Evolutionary conservation across 2,113 vertebrate genomes (phyloP).

Genomic region (Clarias batrachus): DNA sequence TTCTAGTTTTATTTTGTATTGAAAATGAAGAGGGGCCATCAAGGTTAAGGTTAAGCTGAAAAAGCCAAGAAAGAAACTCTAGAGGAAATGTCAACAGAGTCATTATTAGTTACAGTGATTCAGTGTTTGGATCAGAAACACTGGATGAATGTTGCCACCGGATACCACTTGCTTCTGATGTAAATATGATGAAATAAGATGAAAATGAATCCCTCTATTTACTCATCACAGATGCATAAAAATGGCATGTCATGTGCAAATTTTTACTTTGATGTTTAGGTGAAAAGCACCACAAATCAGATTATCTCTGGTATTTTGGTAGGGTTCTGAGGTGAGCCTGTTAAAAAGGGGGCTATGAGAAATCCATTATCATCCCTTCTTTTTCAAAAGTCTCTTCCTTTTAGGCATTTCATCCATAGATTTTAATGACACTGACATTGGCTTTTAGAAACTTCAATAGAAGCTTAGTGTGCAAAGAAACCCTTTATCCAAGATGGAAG

Average conservation of each 20-base stretch:
- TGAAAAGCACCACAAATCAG: conserved; percentile 41
- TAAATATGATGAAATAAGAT: conserved; percentile 45
- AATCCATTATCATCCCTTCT: conserved; percentile 20
- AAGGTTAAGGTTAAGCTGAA: not conserved
- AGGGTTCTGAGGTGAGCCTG: conserved; percentile 26
- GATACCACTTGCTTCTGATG: not conserved
- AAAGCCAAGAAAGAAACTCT: not conserved
- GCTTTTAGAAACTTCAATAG: not conserved
- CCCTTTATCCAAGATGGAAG: not conserved
- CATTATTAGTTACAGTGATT: conserved; percentile 7
- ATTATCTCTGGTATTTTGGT: conserved; percentile 35
- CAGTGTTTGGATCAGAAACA: not conserved
- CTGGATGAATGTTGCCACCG: not conserved
- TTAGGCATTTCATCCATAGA: not conserved
- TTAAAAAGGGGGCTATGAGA: conserved; percentile 31
- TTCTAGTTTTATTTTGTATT: not conserved
- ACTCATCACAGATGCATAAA: conserved; percentile 15
- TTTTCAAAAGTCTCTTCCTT: not conserved
- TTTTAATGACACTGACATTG: conserved; percentile 21
- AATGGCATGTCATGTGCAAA: conserved; percentile 9
- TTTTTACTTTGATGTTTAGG: conserved; percentile 38
- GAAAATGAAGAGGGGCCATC: not conserved
- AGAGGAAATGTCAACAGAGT: not conserved
- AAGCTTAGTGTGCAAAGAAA: not conserved
- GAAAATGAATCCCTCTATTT: conserved; percentile 39